phyloP scores from a whole-genome alignment of 2,113 vertebrate genomes.

The Alces alces region DNA sequence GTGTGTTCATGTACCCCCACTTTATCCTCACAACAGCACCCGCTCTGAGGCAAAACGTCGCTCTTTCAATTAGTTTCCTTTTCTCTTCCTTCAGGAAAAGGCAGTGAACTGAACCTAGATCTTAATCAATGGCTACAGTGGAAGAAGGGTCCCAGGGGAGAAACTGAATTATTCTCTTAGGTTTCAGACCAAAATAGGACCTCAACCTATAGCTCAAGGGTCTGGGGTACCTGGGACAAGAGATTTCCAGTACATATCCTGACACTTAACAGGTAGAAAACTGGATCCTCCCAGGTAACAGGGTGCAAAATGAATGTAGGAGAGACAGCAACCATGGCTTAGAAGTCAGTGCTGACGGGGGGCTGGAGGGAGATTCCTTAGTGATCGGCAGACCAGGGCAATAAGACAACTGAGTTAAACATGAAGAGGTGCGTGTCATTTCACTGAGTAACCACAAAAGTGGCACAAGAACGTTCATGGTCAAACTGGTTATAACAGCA shows the following conservation, averaged over 20 bases:
- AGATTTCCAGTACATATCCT: neutral
- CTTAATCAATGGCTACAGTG: neutral
- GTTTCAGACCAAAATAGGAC: neutral
- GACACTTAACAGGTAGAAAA: neutral
- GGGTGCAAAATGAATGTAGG: neutral
- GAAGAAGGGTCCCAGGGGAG: neutral
- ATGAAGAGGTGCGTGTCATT: neutral
- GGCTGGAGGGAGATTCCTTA: neutral
- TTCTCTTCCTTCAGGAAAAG: neutral
- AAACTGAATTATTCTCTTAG: neutral
- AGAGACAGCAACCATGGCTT: neutral
- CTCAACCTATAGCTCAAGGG: neutral
- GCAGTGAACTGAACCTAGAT: neutral
- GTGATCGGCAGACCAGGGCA: neutral
- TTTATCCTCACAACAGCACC: neutral
- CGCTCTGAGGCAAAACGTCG: neutral
- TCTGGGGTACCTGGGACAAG: neutral
- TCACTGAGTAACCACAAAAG: neutral
- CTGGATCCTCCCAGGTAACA: neutral
- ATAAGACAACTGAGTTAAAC: neutral
- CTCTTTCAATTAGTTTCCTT: neutral
- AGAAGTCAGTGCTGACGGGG: neutral
- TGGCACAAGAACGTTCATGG: neutral
- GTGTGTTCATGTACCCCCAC: neutral
- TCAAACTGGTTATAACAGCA: neutral